A percentile compares a stretch with the other conserved stretches of the same genome.
These are phyloP conservation scores for Trichonephila clavata DNA, from an alignment of 1,140 invertebrate species.

Conservation along the genomic window DNA sequence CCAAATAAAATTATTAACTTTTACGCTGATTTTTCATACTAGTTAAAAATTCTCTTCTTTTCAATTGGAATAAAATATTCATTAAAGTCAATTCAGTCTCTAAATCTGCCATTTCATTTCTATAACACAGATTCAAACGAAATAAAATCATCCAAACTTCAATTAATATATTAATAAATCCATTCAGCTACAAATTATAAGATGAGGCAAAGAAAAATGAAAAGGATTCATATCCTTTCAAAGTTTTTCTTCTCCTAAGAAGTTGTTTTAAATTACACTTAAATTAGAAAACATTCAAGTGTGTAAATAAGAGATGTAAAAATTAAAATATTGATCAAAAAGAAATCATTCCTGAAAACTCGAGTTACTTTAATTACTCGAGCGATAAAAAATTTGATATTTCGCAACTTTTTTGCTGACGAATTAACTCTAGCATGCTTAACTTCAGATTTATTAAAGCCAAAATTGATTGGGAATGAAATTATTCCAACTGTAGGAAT, in stretches of 20 bases:
- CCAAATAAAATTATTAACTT: too few species aligned
- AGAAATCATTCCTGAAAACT: neutral
- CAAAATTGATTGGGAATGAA: neutral
- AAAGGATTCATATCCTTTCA: neutral
- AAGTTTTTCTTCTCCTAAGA: neutral
- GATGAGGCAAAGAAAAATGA: neutral
- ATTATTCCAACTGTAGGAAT: neutral
- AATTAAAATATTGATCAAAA: neutral
- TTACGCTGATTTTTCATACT: too few species aligned
- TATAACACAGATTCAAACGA: too few species aligned
- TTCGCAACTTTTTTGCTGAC: neutral
- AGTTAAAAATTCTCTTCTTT: too few species aligned
- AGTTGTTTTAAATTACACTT: neutral
- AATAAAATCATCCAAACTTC: too few species aligned
- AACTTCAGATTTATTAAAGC: neutral
- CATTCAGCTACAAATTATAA: neutral
- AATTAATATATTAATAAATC: neutral
- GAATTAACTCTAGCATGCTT: neutral
- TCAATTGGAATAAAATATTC: too few species aligned
- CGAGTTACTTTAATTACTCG: neutral
- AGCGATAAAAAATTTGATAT: neutral
- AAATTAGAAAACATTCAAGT: too few species aligned
- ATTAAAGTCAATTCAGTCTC: too few species aligned
- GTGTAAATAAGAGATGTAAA: neutral
- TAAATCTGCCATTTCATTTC: too few species aligned